Conservation (phyloP, 2,888 invertebrate species). For the Xestia ashworthii region DNA sequence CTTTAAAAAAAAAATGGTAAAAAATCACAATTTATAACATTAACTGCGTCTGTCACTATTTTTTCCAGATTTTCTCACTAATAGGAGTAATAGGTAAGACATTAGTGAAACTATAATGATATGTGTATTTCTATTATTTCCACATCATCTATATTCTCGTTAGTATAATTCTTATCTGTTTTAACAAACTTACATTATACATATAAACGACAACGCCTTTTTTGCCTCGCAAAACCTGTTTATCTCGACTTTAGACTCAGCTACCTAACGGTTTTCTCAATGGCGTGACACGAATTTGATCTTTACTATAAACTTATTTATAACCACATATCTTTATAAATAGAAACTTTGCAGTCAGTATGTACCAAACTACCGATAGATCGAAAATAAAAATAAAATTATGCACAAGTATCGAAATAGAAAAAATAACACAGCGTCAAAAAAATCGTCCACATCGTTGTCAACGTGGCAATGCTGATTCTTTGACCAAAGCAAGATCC, state of each 20-base stretch:
- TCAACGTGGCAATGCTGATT: no score
- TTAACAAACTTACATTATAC: neutral
- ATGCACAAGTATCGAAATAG: no score
- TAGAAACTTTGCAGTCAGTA: neutral
- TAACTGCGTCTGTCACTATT: no score
- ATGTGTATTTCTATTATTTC: neutral
- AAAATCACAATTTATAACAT: no score
- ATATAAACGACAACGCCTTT: neutral
- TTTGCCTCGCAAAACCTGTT: conserved; percentile 31
- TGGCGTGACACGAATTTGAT: conserved; percentile 8
- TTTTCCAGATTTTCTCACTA: neutral
- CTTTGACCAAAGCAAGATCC: no score
- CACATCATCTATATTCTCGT: neutral
- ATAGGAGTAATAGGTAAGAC: neutral
- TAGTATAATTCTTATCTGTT: neutral
- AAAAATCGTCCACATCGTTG: no score
- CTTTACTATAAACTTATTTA: neutral
- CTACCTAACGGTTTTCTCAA: conserved; percentile 5
- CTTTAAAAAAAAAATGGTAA: no score
- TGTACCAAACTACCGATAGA: neutral
- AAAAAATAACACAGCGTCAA: no score
- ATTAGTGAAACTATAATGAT: neutral
- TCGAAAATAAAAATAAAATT: no score
- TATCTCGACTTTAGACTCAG: conserved; percentile 35
- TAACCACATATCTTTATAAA: conserved; percentile 4